Evolutionary conservation across 2,888 invertebrate genomes (phyloP), one percentile per base, ranked within the genome.

Genomic region (Diaperis boleti): DNA sequence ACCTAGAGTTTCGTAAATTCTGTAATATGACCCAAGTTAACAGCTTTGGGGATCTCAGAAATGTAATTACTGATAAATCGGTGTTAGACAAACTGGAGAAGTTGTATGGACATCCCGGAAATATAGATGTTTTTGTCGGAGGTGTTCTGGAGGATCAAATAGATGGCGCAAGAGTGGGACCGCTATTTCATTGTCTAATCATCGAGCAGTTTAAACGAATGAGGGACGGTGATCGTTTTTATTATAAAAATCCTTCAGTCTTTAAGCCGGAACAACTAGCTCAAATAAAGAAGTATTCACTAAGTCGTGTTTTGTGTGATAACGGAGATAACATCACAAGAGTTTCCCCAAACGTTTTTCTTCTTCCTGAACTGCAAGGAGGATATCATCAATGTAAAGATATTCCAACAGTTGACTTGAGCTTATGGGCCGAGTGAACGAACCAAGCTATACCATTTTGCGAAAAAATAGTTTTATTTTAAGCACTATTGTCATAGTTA

Each of bases 111-210:
- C 95, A 97, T 79, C 95, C 96, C 10, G 90, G 92, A 55, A 99
- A 99, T 75, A 90, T 99, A 65, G 99, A 99, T 78, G 88, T 98
- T 13, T 99, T 94, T 91, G 95, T 98, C 17, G 98, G 96, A 1
- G 98, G 97, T 1, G 90, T 99, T 68, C 84, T 96, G 31, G 99
- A 99, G 82, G 92, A 96, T 75, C 91, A 92, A 76, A 84, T 92
- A 0, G 87, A 90, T 3, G 94, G 92, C 49, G 94, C 92, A 1
- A 92, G 95, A 81, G 89, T 99, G 1, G 99, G 99, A 0, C 96
- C 98, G 0, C 87, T 98, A 0, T 97, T 99, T 80, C 86, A 89
- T 64, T 98, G 98, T 78, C 83, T 99, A 20, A 83, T 99, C 8
- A 83, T 93, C 5, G 98, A 99, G 72, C 99, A 99, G 79, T 98